phyloP scores from a whole-genome alignment of 2,797 vertebrate species.

The Cephalopachus bancanus region DNA sequence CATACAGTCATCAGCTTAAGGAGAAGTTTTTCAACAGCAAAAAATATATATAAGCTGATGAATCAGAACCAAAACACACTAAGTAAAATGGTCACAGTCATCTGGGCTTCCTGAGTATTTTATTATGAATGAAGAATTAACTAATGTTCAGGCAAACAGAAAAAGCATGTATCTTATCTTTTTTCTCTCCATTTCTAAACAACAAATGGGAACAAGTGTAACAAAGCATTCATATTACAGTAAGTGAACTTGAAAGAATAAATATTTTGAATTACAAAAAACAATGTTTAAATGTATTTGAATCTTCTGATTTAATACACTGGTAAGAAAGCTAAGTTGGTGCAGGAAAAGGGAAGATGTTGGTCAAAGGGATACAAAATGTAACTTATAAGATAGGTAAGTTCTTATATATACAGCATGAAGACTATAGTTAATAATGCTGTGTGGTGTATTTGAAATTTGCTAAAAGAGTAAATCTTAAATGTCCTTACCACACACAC shows the following conservation, averaged over 20 bases:
- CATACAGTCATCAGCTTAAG: neutral
- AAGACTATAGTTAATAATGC: neutral
- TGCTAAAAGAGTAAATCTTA: too few species aligned
- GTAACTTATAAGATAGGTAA: neutral
- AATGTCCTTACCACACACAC: too few species aligned
- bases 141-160: neutral
- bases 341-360: neutral
- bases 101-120: neutral
- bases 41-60: neutral
- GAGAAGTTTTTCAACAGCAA: conserved; percentile 46
- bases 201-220: conserved; percentile 40
- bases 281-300: neutral
- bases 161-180: neutral
- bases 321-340: neutral
- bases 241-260: neutral
- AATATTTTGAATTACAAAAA: conserved; percentile 50
- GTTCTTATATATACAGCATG: neutral
- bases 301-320: conserved; percentile 35
- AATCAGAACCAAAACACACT: conserved; percentile 54
- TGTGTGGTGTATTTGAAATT: too few species aligned
- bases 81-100: conserved; percentile 22
- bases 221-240: neutral
- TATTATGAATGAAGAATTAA: conserved; percentile 43
- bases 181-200: conserved; percentile 44
- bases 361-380: neutral